phyloP scores from a whole-genome alignment of 2,797 vertebrate species.

The Pterois miles region DNA sequence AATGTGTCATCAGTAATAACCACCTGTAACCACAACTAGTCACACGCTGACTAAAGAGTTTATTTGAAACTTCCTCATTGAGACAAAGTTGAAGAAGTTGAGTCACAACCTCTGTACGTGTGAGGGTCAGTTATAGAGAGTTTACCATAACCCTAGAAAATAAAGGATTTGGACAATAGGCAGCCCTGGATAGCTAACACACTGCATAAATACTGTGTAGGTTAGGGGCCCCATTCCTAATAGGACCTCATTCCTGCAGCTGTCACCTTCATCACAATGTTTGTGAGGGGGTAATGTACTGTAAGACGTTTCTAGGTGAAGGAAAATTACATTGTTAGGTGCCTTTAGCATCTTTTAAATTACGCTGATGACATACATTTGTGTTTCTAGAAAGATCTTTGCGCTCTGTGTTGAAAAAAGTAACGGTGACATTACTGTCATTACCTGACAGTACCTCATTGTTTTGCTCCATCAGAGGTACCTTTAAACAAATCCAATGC shows the following conservation, averaged over 20 bases:
- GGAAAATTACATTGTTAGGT: not conserved
- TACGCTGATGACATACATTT: not conserved
- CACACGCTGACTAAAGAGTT: not conserved
- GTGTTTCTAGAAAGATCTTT: not conserved
- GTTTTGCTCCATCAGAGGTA: not conserved
- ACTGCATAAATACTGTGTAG: not conserved
- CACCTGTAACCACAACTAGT: not conserved
- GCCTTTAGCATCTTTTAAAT: not conserved
- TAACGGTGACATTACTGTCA: not conserved
- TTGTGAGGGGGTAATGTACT: not conserved
- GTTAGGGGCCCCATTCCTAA: not conserved
- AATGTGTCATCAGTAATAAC: not conserved
- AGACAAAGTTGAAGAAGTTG: not conserved
- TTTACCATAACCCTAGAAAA: not conserved
- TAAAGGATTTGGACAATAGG: not conserved
- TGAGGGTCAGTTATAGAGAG: not conserved
- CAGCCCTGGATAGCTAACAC: not conserved
- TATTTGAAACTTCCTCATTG: constrained; percentile 25
- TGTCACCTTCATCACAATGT: not conserved
- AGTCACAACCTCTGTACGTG: not conserved
- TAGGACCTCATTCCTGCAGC: not conserved
- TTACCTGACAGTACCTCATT: not conserved
- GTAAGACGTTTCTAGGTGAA: not conserved
- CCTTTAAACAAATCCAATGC: not conserved
- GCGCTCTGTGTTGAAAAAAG: not conserved